Base-by-base conservation (phyloP, 2,888 invertebrate genomes). In the Aphelenchoides bicaudatus region DNA sequence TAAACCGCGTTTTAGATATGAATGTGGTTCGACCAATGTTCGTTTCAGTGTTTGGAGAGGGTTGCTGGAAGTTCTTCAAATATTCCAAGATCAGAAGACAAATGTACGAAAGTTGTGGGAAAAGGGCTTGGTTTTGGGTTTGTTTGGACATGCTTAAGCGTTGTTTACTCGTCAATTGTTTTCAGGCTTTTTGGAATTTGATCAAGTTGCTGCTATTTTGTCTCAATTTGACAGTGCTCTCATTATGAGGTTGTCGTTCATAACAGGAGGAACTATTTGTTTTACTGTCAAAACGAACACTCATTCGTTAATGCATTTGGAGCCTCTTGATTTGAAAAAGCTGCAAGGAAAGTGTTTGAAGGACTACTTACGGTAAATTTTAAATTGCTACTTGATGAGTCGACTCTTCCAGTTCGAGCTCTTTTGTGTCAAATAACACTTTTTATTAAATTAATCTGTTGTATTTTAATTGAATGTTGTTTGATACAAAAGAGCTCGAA, bases 91-190 rank as follows among this genome's bases (percentile, higher is more conserved):
- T 31, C 62, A 63, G 31, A 74, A 72, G 54, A 76, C 74, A 31
- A 73, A 74, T 8, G 57, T 67, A n/a, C 59, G 61, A 19, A 66
- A 71, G 16, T 38, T 68, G 38, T 68, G 68, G 68, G 68, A 68
- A 47, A 69, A 66, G 50, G 57, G 61, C 31, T 54, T 69, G 34
- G 30, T 68, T 8, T n/a, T n/a, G n/a, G n/a, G n/a, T n/a, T n/a
- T n/a, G n/a, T n/a, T n/a, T n/a, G n/a, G n/a, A n/a, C n/a, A n/a
- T n/a, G n/a, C n/a, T n/a, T n/a, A n/a, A n/a, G n/a, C n/a, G n/a
- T 89, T 6, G 82, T 91, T 2, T 92, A 91, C 80, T 88, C 88
- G 0, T 82, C 86, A 1, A 86, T 91, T 55, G 86, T 87, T 1
- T 94, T 47, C 63, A 48, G 68, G 68, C 0, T 69, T 68, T 30